These are phyloP conservation scores for Pogonomyrmex californicus DNA, from an alignment of 1,140 invertebrate species.

Conservation along the genomic window DNA sequence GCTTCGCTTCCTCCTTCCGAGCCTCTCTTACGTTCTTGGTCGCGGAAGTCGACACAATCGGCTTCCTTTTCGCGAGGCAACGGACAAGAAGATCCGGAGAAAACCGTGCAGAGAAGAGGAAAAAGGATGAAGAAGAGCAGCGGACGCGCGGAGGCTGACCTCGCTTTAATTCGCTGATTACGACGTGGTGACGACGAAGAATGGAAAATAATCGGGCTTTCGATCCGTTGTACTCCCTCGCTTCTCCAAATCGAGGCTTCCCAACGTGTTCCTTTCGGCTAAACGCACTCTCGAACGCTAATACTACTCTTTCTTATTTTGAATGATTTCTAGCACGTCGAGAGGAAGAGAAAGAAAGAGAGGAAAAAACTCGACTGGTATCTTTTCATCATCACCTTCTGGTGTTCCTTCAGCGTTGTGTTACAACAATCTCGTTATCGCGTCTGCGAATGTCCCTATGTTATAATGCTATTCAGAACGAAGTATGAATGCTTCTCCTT, in stretches of 20 bases:
- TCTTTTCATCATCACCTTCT: conserved; percentile 1
- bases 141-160: conserved; percentile 58
- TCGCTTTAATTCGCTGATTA: conserved; percentile 85
- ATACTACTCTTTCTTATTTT: conserved; percentile 14
- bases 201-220: conserved; percentile 84
- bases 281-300: conserved; percentile 4
- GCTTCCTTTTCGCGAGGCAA: conserved; percentile 53
- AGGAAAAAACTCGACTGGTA: too few species aligned
- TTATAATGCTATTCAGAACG: conserved; percentile 71
- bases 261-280: conserved; percentile 70
- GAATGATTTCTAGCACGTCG: conserved; percentile 1
- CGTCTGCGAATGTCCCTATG: conserved; percentile 64
- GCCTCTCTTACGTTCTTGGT: conserved; percentile 28
- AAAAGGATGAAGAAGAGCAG: conserved; percentile 24
- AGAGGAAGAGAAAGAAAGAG: not conserved
- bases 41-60: conserved; percentile 66
- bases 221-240: conserved; percentile 75
- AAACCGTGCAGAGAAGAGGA: conserved; percentile 9
- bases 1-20: conserved; percentile 26
- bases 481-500: conserved; percentile 69
- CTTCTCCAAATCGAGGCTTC: conserved; percentile 27
- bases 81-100: not conserved
- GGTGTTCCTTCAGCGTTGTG: conserved; percentile 45
- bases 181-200: conserved; percentile 81
- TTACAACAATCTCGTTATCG: conserved; percentile 75